Percentiles rank a stretch among this genome's conserved stretches.
Evolutionary conservation across 2,888 invertebrate species (phyloP).

Genomic region (Biston betularia): DNA sequence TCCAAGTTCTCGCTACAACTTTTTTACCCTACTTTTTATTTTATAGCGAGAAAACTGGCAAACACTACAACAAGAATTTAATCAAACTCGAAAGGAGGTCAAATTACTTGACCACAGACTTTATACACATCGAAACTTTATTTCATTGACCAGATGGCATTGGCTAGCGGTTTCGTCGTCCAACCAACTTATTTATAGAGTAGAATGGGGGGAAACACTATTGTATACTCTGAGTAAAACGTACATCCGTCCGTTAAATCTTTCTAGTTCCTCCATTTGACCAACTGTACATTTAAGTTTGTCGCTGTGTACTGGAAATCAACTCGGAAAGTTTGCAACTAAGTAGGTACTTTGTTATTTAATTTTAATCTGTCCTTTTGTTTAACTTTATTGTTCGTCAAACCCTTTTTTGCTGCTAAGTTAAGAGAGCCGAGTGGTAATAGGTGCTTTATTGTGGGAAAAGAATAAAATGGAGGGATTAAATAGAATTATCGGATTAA

Average conservation of each 20-base stretch:
- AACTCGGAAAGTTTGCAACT: slow-evolving; percentile 10
- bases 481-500: no score
- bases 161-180: neutral
- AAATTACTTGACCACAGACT: neutral
- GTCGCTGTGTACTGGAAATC: slow-evolving; percentile 2
- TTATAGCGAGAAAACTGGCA: no score
- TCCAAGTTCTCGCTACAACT: no score
- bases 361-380: slow-evolving; percentile 14
- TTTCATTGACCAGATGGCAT: neutral
- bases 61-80: neutral
- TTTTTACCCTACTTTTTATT: neutral
- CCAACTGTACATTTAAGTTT: neutral
- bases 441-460: no score
- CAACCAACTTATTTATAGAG: neutral
- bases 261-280: neutral
- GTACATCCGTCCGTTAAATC: neutral
- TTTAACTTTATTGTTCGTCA: slow-evolving; percentile 11
- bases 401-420: slow-evolving; percentile 6
- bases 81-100: neutral
- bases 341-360: slow-evolving; percentile 13
- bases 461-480: no score
- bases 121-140: slow-evolving; percentile 5
- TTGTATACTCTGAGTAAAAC: neutral
- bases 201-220: neutral
- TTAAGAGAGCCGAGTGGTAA: neutral